A percentile compares a stretch with the other conserved stretches of the same genome.
These are phyloP conservation scores for Magallana ariakensis DNA, from an alignment of 1,140 invertebrate species.

Conservation along the genomic window DNA sequence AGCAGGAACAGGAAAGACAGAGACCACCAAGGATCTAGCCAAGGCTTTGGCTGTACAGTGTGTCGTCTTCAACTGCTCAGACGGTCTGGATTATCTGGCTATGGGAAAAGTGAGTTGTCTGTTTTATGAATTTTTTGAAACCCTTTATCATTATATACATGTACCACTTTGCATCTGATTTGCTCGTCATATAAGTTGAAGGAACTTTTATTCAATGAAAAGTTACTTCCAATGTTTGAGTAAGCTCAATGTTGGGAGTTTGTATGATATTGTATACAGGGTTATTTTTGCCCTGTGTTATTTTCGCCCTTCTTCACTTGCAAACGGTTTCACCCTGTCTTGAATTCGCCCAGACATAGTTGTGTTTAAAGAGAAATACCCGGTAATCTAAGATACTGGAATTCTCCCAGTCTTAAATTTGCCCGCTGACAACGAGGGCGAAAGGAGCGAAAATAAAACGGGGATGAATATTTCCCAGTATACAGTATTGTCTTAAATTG, in stretches of 20 bases:
- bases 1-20: constrained; percentile 80
- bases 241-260: not conserved
- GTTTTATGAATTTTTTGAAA: not conserved
- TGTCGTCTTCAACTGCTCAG: constrained; percentile 81
- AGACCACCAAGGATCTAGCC: constrained; percentile 80
- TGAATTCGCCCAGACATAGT: too few species aligned
- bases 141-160: not conserved
- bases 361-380: too few species aligned
- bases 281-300: too few species aligned
- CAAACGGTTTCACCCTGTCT: too few species aligned
- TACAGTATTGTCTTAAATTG: not conserved
- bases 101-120: constrained; percentile 79
- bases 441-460: too few species aligned
- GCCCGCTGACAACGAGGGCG: too few species aligned
- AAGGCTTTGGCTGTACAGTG: constrained; percentile 81
- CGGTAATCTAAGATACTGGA: too few species aligned
- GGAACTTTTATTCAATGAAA: not conserved
- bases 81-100: constrained; percentile 80
- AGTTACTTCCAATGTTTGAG: not conserved
- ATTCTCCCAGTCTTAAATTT: too few species aligned
- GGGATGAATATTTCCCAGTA: too few species aligned
- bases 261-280: not conserved
- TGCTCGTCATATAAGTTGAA: not conserved
- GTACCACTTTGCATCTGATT: not conserved
- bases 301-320: too few species aligned